Conservation (phyloP, 1,140 invertebrate genomes). For the Drosophila littoralis region DNA sequence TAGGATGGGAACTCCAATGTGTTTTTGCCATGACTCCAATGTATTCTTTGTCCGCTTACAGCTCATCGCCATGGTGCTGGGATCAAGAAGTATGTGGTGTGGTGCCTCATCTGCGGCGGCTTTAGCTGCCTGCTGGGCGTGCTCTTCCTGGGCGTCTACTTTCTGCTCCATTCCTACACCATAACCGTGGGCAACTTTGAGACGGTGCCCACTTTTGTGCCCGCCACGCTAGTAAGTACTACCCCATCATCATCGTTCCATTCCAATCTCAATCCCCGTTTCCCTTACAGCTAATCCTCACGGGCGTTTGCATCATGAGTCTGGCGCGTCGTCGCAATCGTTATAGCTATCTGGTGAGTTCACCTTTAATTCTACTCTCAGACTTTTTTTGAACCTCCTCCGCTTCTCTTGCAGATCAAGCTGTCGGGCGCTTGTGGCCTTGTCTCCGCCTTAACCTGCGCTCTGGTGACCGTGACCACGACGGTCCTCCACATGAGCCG, state of each 20-base stretch:
- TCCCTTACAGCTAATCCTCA: slow-evolving; percentile 89
- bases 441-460: slow-evolving; percentile 92
- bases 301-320: slow-evolving; percentile 93
- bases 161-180: slow-evolving; percentile 90
- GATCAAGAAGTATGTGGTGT: slow-evolving; percentile 89
- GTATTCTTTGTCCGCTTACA: slow-evolving; percentile 8
- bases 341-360: slow-evolving; percentile 93
- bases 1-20: slow-evolving; percentile 5
- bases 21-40: background rate
- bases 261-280: background rate
- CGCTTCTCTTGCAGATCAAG: slow-evolving; percentile 88
- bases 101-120: slow-evolving; percentile 90
- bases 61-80: slow-evolving; percentile 83
- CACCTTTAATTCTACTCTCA: background rate
- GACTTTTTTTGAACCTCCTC: background rate
- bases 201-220: slow-evolving; percentile 93
- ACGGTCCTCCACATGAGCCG: slow-evolving; percentile 97
- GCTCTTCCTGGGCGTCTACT: slow-evolving; percentile 91
- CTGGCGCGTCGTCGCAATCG: slow-evolving; percentile 92
- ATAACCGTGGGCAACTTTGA: slow-evolving; percentile 92
- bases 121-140: slow-evolving; percentile 89
- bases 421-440: slow-evolving; percentile 93
- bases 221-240: slow-evolving; percentile 89
- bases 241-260: background rate
- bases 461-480: slow-evolving; percentile 95